Conservation (phyloP, 2,113 vertebrate species). For the Chaetodon auriga region DNA sequence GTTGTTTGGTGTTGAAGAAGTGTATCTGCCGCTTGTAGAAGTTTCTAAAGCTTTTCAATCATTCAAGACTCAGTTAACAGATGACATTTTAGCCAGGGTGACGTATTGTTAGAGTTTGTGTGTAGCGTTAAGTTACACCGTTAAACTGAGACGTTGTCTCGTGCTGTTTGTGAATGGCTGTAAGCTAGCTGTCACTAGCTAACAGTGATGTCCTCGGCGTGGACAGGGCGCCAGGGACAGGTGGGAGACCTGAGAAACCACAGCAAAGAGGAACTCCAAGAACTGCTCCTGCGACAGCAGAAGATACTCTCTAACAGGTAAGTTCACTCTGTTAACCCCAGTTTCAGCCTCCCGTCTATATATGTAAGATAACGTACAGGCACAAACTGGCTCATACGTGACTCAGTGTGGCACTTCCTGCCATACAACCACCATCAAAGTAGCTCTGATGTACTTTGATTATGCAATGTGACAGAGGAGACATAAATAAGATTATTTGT, state of each 20-base stretch:
- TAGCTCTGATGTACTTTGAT: background rate
- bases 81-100: background rate
- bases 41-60: background rate
- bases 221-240: slow-evolving; percentile 79
- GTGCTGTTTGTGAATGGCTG: slow-evolving; percentile 21
- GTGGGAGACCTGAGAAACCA: slow-evolving; percentile 79
- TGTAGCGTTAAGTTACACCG: background rate
- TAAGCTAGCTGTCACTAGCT: slow-evolving; percentile 53
- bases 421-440: background rate
- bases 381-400: background rate
- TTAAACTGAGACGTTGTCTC: background rate
- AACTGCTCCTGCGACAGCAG: slow-evolving; percentile 90
- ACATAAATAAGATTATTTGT: background rate
- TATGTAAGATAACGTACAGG: background rate
- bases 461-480: background rate
- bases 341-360: background rate
- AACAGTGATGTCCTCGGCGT: slow-evolving; percentile 75
- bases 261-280: slow-evolving; percentile 87
- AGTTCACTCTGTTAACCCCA: slow-evolving; percentile 36
- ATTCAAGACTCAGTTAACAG: accelerated
- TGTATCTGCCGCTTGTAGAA: background rate
- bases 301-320: slow-evolving; percentile 90
- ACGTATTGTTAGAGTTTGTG: background rate
- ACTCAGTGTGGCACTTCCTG: background rate
- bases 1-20: slow-evolving; percentile 23